Evolutionary conservation across 2,888 invertebrate genomes (phyloP), one percentile per base, ranked within the genome.

Genomic region (Meliscaeva auricollis): DNA sequence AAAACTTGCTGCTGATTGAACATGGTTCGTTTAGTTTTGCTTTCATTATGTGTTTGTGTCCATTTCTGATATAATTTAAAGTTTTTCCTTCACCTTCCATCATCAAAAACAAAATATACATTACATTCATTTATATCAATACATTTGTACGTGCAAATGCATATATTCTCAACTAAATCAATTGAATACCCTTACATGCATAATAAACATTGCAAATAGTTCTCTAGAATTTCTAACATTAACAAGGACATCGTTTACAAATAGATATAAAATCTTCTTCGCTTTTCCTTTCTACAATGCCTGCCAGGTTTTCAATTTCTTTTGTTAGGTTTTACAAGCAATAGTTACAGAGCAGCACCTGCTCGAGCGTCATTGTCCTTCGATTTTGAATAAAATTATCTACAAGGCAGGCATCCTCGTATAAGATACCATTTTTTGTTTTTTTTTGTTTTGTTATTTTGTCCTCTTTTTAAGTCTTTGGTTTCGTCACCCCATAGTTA

Each of bases 361-460:
- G 75, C 75, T 75, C 56, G 62, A 68, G 64, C 22, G 70, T 66
- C 80, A 70, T 70, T 75, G 56, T 77, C 54, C 75, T 26, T 68
- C 56, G 58, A 75, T 75, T 75, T 30, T 46, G 75, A 75, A 75
- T 75, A 75, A 68, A 66, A 75, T 75, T 68, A 75, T 68, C 66
- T 58, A 48, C 66, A 75, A 38, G 46, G 48, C 56, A 48, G 22
- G 30, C 52, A 5, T 32, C 30, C 30, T 46, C 6, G n/a, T n/a
- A n/a, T n/a, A n/a, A n/a, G n/a, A n/a, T 15, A 32, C 2, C n/a
- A 22, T 46, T 46, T 54, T 8, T 9, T 46, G 11, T 20, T 35
- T 48, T 35, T 35, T 35, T 50, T 7, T 9, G 35, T 35, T 38
- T 13, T 35, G 35, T 35, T 32, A 15, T 35, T 50, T 13, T 9